phyloP scores from a whole-genome alignment of 2,113 vertebrate genomes.

The Limnothrissa miodon region DNA sequence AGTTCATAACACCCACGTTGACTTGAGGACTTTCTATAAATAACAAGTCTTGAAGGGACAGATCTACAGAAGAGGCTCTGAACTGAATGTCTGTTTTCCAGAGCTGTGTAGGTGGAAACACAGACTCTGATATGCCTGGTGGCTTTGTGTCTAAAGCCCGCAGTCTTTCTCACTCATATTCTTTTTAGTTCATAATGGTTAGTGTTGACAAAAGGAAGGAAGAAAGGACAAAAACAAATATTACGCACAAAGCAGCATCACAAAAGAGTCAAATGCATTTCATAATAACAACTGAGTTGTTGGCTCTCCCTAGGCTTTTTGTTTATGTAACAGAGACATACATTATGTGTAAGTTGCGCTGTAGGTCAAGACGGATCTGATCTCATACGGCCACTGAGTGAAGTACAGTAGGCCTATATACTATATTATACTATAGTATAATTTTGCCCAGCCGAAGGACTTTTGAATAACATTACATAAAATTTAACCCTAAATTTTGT shows the following conservation, averaged over 20 bases:
- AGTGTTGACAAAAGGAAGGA: neutral
- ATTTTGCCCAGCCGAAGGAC: too few species aligned
- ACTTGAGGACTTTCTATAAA: conserved; percentile 9
- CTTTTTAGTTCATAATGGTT: neutral
- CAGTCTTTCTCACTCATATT: neutral
- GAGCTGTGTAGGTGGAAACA: neutral
- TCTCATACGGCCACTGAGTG: too few species aligned
- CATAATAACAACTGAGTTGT: neutral
- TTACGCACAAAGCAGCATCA: neutral
- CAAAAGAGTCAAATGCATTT: neutral
- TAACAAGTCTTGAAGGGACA: neutral
- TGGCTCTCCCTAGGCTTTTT: neutral
- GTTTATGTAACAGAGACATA: neutral
- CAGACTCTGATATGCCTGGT: neutral
- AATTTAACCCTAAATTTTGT: too few species aligned
- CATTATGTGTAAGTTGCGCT: too few species aligned
- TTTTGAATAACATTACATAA: too few species aligned
- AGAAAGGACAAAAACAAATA: neutral
- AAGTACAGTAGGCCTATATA: too few species aligned
- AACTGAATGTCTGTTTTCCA: neutral
- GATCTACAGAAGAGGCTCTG: neutral
- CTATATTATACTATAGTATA: too few species aligned
- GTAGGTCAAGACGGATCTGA: too few species aligned
- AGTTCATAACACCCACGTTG: conserved; percentile 8
- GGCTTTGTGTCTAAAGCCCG: neutral